These are phyloP conservation scores for Denticeps clupeoides DNA, from an alignment of 2,797 vertebrate genomes.

Conservation along the genomic window DNA sequence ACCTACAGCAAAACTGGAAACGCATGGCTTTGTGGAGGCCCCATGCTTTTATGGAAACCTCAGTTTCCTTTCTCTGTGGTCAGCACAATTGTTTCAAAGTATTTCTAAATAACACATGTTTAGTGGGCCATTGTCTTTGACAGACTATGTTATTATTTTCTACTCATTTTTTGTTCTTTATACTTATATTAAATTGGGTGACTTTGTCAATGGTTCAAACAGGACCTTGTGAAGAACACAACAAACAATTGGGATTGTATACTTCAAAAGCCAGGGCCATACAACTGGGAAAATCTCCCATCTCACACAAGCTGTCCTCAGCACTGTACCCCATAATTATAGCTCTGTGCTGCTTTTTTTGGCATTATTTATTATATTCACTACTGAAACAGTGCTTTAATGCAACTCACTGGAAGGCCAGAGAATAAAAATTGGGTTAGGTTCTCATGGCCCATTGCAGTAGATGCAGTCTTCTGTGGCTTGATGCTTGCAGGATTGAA, in stretches of 20 bases:
- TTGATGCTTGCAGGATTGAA: too few species aligned
- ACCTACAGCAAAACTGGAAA: too few species aligned
- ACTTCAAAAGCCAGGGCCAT: not conserved
- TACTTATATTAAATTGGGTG: constrained; percentile 26
- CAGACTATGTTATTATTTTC: constrained; percentile 47
- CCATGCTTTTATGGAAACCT: constrained; percentile 12
- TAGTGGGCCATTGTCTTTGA: constrained; percentile 20
- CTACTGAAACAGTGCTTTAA: too few species aligned
- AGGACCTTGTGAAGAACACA: not conserved
- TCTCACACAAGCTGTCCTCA: not conserved
- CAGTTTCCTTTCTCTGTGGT: constrained; percentile 25
- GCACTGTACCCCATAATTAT: not conserved
- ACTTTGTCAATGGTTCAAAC: not conserved
- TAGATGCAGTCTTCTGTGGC: too few species aligned
- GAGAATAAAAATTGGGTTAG: too few species aligned
- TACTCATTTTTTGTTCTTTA: constrained; percentile 42
- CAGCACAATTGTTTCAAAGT: constrained; percentile 8
- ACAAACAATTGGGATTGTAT: not conserved
- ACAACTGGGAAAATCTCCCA: not conserved
- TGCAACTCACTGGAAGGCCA: too few species aligned
- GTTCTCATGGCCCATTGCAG: too few species aligned
- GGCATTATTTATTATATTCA: too few species aligned
- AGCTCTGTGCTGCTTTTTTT: too few species aligned
- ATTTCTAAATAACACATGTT: constrained; percentile 11
- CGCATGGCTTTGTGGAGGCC: too few species aligned